Percentiles rank a stretch among this genome's conserved stretches.
phyloP scores from a whole-genome alignment of 30 jellyfish, hydroid and myxozoan species.

The Hydractinia echinata region DNA sequence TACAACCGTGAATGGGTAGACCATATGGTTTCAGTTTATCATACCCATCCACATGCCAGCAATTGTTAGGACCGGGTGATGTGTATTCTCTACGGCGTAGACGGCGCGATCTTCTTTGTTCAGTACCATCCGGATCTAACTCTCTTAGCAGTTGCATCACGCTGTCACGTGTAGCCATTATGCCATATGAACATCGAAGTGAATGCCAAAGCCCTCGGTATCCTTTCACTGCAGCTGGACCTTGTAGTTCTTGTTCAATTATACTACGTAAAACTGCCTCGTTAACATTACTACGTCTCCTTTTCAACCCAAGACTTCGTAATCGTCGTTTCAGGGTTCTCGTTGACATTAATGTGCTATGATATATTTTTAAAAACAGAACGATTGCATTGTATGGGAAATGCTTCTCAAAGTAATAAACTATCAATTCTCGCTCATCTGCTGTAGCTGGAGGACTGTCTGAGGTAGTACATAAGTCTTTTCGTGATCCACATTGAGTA shows the following conservation, averaged over 20 bases:
- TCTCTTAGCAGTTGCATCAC: constrained; percentile 39
- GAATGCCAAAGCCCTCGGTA: constrained; percentile 61
- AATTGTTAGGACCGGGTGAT: constrained; percentile 40
- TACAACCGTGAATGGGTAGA: constrained; percentile 63
- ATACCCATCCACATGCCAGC: constrained; percentile 53
- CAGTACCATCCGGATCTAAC: constrained; percentile 49
- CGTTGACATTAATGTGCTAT: constrained; percentile 33
- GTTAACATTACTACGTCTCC: constrained; percentile 36
- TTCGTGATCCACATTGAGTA: background rate
- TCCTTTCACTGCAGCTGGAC: constrained; percentile 63
- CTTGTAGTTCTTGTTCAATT: constrained; percentile 47
- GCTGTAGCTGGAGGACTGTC: constrained; percentile 22
- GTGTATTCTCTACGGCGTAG: constrained; percentile 23
- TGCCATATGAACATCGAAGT: constrained; percentile 28
- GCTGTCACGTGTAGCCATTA: constrained; percentile 33
- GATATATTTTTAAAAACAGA: constrained; percentile 42
- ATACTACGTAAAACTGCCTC: constrained; percentile 42
- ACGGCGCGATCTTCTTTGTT: constrained; percentile 18
- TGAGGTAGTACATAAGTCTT: background rate
- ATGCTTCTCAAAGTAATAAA: constrained; percentile 12
- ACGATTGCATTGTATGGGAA: constrained; percentile 38
- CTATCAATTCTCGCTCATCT: constrained; percentile 10
- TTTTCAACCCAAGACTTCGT: constrained; percentile 45
- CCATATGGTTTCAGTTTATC: constrained; percentile 45
- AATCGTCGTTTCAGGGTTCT: constrained; percentile 51